Evolutionary conservation across 2,797 vertebrate genomes (phyloP).

Genomic region (Chaetodon trifasciatus): DNA sequence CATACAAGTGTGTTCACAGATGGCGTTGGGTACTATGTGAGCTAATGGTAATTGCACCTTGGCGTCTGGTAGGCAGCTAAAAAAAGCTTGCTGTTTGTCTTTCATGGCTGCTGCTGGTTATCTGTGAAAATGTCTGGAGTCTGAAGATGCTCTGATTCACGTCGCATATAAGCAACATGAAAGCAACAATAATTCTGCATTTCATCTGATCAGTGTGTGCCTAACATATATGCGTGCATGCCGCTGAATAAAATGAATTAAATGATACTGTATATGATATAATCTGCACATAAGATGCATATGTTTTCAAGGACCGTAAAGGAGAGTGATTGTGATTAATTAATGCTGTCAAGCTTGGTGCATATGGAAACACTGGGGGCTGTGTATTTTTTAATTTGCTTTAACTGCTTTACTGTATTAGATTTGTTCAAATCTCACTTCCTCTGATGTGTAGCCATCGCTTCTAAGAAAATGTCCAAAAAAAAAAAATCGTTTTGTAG

Average conservation of each 20-base stretch:
- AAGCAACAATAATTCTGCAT: neutral
- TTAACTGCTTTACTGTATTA: neutral
- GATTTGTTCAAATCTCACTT: neutral
- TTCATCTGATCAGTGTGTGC: neutral
- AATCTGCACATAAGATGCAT: neutral
- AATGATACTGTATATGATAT: no score
- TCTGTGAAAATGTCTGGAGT: slow-evolving; percentile 18
- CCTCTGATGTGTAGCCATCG: neutral
- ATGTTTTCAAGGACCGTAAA: neutral
- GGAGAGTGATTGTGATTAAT: neutral
- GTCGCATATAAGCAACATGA: neutral
- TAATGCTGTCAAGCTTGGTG: neutral
- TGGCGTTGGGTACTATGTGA: slow-evolving; percentile 35
- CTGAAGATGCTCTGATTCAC: slow-evolving; percentile 20
- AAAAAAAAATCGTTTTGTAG: neutral
- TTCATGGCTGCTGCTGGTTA: slow-evolving; percentile 22
- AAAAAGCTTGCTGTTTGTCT: slow-evolving; percentile 31
- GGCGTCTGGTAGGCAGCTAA: slow-evolving; percentile 27
- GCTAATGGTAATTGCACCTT: slow-evolving; percentile 24
- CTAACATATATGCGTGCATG: neutral
- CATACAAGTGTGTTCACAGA: slow-evolving; percentile 44
- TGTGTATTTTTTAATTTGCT: neutral
- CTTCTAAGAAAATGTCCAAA: neutral
- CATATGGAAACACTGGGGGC: no score
- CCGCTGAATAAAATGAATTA: neutral